Conservation (phyloP, 2,113 vertebrate species). For the Opisthocomus hoazin region DNA sequence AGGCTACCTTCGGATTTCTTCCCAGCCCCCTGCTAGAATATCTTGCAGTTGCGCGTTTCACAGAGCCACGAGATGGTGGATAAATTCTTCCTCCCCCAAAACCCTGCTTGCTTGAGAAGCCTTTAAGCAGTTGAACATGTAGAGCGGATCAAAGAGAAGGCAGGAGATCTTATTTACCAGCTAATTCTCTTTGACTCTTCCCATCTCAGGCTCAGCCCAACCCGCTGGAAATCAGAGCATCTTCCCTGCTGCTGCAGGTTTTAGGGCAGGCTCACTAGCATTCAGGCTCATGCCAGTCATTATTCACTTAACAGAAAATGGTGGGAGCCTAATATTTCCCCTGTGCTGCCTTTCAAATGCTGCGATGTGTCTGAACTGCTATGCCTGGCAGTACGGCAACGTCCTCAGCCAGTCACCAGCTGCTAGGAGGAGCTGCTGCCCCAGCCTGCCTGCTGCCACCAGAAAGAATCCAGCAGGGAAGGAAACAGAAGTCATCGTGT, state of each 20-base stretch:
- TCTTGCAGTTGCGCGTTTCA: not conserved
- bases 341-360: not conserved
- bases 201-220: not conserved
- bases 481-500: too few species aligned
- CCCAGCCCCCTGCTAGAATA: not conserved
- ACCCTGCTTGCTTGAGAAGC: conserved; percentile 29
- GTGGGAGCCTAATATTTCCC: not conserved
- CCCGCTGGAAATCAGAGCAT: not conserved
- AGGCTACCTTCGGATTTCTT: not conserved
- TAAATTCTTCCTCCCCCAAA: conserved; percentile 14
- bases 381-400: accelerated
- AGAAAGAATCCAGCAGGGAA: not conserved
- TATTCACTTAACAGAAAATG: not conserved
- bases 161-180: conserved; percentile 41
- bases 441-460: not conserved
- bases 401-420: accelerated
- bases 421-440: not conserved
- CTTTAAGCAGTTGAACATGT: conserved; percentile 21
- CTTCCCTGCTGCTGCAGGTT: not conserved
- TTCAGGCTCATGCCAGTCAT: not conserved
- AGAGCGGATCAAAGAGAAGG: conserved; percentile 38
- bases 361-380: not conserved
- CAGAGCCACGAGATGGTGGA: not conserved
- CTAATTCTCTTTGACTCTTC: conserved; percentile 53
- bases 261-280: not conserved